Evolutionary conservation across 2,888 invertebrate genomes (phyloP), one percentile per base, ranked within the genome.

Genomic region (Eupithecia subumbrata): DNA sequence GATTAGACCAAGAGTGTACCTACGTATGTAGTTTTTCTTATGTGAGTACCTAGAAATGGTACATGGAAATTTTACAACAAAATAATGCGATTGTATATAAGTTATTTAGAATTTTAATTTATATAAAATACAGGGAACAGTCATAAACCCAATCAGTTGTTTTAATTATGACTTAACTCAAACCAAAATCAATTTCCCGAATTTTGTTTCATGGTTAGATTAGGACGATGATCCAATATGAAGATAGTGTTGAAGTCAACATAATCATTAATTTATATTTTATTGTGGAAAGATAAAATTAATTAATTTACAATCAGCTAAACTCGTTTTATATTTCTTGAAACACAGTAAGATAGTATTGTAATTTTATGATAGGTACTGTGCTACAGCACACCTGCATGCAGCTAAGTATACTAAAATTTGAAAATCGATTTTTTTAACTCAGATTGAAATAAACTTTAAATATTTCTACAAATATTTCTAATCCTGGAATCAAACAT

Each of bases 31-130:
- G 22, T 56, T 60, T 1, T 60, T 11, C 1, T 1, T 60, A 9
- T 52, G 52, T 56, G 11, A 8, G n/a, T 52, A 48, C 40, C 11
- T 40, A 14, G 5, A n/a, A n/a, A n/a, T n/a, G 0, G 3, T n/a
- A 56, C 22, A 56, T 60, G 25, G 11, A 56, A 56, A 22, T 11
- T 60, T 25, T 60, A 25, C 60, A 40, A 67, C 18, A 40, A 22
- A n/a, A 40, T 66, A n/a, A 66, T 37, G n/a, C 66, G 11, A 66
- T 67, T 67, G 66, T 67, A 40, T 67, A 67, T 67, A 67, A n/a
- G n/a, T 40, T n/a, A n/a, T 16, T 67, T 37, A 67, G 37, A 67
- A 67, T 40, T 67, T 67, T n/a, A 37, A 40, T 67, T 67, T 67
- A n/a, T 37, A 67, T 67, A 64, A 64, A 64, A 34, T 67, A 67